Evolutionary conservation across 2,888 invertebrate genomes (phyloP).

Genomic region (Aelia acuminata): DNA sequence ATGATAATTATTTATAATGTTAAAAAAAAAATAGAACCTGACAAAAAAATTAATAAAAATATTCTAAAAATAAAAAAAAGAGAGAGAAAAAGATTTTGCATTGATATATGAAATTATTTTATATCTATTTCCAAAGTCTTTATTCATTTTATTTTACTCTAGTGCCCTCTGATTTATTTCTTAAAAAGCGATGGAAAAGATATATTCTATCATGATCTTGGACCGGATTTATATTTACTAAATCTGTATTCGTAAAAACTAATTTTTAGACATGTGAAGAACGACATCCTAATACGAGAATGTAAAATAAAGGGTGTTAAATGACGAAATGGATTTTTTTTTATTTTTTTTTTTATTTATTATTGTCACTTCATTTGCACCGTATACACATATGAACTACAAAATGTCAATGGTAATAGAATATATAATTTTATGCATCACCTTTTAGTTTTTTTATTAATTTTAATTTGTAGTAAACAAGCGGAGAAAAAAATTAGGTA

Average conservation of each 20-base stretch:
- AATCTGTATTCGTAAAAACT: no score
- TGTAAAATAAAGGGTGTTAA: no score
- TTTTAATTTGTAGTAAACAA: background rate
- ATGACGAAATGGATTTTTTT: no score
- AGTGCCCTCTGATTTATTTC: background rate
- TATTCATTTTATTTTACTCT: no score
- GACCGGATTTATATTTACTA: background rate
- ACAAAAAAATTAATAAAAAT: background rate
- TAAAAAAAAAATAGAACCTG: background rate
- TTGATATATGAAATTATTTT: constrained; percentile 24
- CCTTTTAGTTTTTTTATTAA: background rate
- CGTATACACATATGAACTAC: no score
- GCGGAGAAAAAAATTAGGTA: background rate
- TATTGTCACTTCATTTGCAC: no score
- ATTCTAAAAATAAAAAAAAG: background rate
- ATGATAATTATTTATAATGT: constrained; percentile 29
- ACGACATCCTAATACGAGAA: no score
- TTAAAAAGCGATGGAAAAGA: background rate
- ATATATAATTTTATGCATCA: no score
- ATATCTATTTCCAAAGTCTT: background rate
- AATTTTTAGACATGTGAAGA: no score
- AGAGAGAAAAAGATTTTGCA: constrained; percentile 10
- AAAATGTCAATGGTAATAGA: no score
- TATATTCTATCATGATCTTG: background rate
- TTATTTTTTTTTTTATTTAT: no score